Conservation (phyloP, 2,113 vertebrate species). For the Cyprinodon variegatus region DNA sequence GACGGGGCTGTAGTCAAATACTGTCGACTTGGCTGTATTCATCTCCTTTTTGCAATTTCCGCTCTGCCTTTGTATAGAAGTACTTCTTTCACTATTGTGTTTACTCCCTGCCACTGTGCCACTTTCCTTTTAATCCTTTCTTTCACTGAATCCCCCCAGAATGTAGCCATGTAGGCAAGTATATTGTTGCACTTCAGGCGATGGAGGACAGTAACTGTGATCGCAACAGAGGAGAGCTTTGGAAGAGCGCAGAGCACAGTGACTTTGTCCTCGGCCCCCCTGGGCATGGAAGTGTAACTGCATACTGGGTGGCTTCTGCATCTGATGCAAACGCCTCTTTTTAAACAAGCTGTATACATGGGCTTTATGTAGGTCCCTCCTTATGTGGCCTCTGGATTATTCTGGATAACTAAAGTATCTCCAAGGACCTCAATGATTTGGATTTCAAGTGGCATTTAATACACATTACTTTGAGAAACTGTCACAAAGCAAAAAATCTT, state of each 20-base stretch:
- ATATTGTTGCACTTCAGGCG: conserved; percentile 48
- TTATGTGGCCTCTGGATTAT: conserved; percentile 13
- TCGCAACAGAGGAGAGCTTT: conserved; percentile 68
- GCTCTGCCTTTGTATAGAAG: neutral
- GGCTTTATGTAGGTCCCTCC: conserved; percentile 16
- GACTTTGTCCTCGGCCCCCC: conserved; percentile 52
- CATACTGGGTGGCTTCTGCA: conserved; percentile 25
- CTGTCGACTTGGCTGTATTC: conserved; percentile 20
- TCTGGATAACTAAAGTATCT: conserved; percentile 27
- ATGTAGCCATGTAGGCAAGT: conserved; percentile 51
- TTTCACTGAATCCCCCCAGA: conserved; percentile 8
- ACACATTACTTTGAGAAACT: neutral
- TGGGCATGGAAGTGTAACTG: conserved; percentile 62
- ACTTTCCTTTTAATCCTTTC: conserved; percentile 28
- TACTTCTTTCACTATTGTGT: neutral
- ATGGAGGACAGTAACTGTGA: conserved; percentile 53
- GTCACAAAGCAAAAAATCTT: conserved; percentile 1
- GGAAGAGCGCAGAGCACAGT: conserved; percentile 49
- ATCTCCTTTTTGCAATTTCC: conserved; percentile 7
- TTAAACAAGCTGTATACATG: neutral
- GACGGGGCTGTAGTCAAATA: conserved; percentile 22
- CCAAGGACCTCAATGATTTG: conserved; percentile 6
- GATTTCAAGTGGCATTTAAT: neutral
- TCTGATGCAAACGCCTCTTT: conserved; percentile 13
- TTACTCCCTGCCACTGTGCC: neutral